These are phyloP conservation scores for Odocoileus hemionus DNA, from an alignment of 2,113 vertebrate species.

Conservation along the genomic window DNA sequence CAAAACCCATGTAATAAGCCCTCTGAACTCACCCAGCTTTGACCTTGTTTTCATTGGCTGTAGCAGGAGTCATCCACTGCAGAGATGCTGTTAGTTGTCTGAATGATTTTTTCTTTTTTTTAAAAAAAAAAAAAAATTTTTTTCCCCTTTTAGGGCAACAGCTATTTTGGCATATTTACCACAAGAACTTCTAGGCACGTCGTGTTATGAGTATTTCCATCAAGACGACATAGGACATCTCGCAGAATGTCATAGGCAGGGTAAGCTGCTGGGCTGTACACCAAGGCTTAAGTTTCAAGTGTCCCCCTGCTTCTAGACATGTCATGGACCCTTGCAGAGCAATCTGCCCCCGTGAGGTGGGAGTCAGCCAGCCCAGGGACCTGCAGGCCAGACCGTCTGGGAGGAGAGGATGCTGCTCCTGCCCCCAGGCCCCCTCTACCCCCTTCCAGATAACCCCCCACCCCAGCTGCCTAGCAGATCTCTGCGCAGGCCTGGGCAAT, in stretches of 20 bases:
- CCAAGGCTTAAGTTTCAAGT: background rate
- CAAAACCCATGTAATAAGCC: background rate
- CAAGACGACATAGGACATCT: conserved; percentile 98
- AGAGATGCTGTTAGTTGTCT: background rate
- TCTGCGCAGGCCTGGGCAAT: background rate
- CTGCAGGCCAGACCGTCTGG: background rate
- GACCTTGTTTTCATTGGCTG: background rate
- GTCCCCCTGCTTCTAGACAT: background rate
- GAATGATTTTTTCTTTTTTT: background rate
- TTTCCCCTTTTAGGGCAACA: conserved; percentile 86
- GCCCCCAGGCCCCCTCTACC: background rate
- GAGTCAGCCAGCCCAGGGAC: background rate
- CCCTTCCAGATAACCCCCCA: background rate
- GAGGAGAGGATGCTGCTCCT: background rate
- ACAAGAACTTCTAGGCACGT: conserved; percentile 97
- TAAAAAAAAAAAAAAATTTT: background rate
- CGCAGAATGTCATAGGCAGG: conserved; percentile 97
- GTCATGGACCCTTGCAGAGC: background rate
- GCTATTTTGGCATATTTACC: conserved; percentile 98
- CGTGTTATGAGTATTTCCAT: conserved; percentile 99
- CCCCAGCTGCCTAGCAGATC: background rate
- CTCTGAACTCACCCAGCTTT: background rate
- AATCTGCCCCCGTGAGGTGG: background rate
- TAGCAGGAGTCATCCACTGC: background rate
- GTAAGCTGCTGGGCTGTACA: conserved; percentile 71